Base-by-base conservation (phyloP, 2,797 vertebrate genomes). In the Stomatorhinus walkeri region DNA sequence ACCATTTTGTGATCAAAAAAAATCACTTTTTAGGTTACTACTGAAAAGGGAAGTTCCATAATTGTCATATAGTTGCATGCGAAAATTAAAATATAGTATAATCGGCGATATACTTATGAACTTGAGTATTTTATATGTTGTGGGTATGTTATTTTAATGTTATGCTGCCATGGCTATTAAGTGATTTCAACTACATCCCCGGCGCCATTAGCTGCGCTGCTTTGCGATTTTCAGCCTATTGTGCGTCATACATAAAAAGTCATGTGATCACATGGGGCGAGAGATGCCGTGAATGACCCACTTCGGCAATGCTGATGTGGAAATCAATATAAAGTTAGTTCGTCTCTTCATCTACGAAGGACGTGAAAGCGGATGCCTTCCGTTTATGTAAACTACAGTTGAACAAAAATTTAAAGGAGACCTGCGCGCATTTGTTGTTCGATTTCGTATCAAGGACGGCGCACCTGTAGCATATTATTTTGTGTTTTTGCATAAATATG, bases 201-300 rank as follows among this genome's bases (percentile, higher is more conserved):
- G 28, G 52, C 51, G 56, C 56, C 59, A 87, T 64, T 68, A 87
- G 40, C 86, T 64, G 51, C 68, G 24, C 48, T 88, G 6, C n/a
- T 48, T 56, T 64, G 40, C n/a, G 36, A 86, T 51, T 89, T 89
- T 40, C 59, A 64, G 56, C 36, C 68, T 59, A 43, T 4, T 43
- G 24, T 87, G 88, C 87, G 76, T 87, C 79, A 89, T 51, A 36
- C 79, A 10, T 51, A 54, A 43, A 22, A 61, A 36, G 88, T 86
- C 88, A 88, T 88, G 91, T 91, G 91, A 89, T 87, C 83, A 87
- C 88, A 59, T 52, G n/a, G 72, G 43, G 87, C 54, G 49, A 92
- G 90, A 89, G 90, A 91, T 90, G 90, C 91, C n/a, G 46, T 83
- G 88, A 61, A 87, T 92, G 93, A 93, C 92, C 94, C 91, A 94